phyloP scores from a whole-genome alignment of 2,113 vertebrate species.

The Notiomystis cincta region DNA sequence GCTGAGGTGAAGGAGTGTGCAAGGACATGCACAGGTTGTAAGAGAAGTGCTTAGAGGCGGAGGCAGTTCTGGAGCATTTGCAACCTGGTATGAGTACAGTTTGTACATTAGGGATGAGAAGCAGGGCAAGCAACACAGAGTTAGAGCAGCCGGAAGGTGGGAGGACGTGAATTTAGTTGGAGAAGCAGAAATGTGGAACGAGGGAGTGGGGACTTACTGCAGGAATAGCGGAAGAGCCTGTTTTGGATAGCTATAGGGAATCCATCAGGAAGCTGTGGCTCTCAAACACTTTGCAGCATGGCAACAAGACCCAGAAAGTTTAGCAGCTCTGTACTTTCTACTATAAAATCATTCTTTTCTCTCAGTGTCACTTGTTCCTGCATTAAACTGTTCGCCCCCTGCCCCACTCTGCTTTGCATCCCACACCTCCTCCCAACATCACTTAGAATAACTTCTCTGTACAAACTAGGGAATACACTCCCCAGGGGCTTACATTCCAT shows the following conservation, averaged over 20 bases:
- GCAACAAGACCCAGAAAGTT: not conserved
- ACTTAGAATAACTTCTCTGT: not conserved
- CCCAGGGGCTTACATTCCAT: not conserved
- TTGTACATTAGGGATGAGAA: not conserved
- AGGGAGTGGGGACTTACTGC: not conserved
- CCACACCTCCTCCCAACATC: not conserved
- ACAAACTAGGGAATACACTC: not conserved
- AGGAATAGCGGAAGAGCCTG: not conserved
- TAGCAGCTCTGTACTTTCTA: not conserved
- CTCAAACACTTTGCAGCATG: not conserved
- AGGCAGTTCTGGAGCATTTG: not conserved
- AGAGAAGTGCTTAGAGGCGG: not conserved
- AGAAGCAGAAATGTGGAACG: not conserved
- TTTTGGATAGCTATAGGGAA: not conserved
- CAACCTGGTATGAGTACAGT: not conserved
- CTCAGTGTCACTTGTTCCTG: not conserved
- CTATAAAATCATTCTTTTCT: not conserved
- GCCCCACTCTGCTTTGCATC: not conserved
- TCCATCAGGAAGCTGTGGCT: not conserved
- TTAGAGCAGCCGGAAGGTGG: constrained; percentile 24
- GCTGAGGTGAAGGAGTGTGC: not conserved
- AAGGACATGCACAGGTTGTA: not conserved
- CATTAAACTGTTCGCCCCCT: not conserved
- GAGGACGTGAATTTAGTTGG: not conserved
- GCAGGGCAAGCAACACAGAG: not conserved